Evolutionary conservation across 2,888 invertebrate species (phyloP).

Genomic region (Stenurella melanura): DNA sequence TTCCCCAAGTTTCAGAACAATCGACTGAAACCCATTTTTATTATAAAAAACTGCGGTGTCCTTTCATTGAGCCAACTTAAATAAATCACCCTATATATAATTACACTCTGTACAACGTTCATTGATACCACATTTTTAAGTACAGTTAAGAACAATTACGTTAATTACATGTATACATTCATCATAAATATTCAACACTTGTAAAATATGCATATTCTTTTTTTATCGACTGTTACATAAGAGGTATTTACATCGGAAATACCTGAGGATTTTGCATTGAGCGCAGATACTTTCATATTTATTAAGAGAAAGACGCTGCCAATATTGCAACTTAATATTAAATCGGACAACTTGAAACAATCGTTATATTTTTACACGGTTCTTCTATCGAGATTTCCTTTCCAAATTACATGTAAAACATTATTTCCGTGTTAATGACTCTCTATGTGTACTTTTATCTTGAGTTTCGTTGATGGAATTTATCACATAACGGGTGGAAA

Average conservation of each 20-base stretch:
- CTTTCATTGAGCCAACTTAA: too few species aligned
- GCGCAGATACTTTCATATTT: background rate
- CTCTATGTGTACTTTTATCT: too few species aligned
- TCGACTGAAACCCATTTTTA: too few species aligned
- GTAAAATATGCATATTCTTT: background rate
- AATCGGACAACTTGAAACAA: background rate
- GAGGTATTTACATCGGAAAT: background rate
- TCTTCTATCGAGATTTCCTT: too few species aligned
- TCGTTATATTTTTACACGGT: background rate
- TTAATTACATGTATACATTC: background rate
- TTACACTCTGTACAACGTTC: background rate
- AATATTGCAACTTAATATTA: background rate
- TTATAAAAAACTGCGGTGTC: too few species aligned
- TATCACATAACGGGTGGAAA: too few species aligned
- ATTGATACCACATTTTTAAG: background rate
- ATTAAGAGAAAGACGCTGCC: background rate
- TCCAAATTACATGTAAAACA: too few species aligned
- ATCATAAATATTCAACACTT: background rate
- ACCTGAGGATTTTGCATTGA: background rate
- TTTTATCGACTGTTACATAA: background rate
- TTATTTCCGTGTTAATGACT: too few species aligned
- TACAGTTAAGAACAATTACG: background rate
- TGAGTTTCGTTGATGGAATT: too few species aligned
- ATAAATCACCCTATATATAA: too few species aligned
- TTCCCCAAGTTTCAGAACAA: too few species aligned